These are phyloP conservation scores for Sminthopsis crassicaudata DNA, from an alignment of 2,113 vertebrate genomes.

Conservation along the genomic window DNA sequence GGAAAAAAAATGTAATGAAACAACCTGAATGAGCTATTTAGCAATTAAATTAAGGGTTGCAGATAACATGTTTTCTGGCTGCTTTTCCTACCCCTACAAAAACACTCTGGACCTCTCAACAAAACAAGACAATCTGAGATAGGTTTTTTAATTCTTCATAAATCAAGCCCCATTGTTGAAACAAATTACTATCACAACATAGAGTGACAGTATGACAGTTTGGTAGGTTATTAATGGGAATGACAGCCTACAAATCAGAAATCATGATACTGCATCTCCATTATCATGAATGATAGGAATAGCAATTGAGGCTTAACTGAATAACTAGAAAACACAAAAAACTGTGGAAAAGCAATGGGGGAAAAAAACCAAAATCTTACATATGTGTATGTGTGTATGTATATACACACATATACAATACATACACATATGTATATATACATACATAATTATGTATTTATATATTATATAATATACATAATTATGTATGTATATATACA, in stretches of 20 bases:
- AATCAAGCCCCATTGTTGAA: slow-evolving; percentile 83
- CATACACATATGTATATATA: too few relatives aligned
- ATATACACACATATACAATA: too few relatives aligned
- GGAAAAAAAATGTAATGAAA: background rate
- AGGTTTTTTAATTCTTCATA: slow-evolving; percentile 74
- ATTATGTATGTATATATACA: too few relatives aligned
- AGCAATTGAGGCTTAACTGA: slow-evolving; percentile 83
- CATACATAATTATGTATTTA: too few relatives aligned
- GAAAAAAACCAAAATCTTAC: slow-evolving; percentile 76
- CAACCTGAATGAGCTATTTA: slow-evolving; percentile 40
- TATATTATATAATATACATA: too few relatives aligned
- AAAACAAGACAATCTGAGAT: slow-evolving; percentile 76
- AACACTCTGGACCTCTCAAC: slow-evolving; percentile 77
- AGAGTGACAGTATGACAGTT: slow-evolving; percentile 86
- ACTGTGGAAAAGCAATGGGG: slow-evolving; percentile 67
- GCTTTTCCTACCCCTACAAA: slow-evolving; percentile 71
- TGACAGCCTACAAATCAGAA: slow-evolving; percentile 88
- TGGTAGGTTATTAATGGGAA: slow-evolving; percentile 83
- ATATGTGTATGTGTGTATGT: too few relatives aligned
- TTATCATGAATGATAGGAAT: slow-evolving; percentile 67
- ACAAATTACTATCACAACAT: slow-evolving; percentile 83
- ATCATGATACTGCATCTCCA: slow-evolving; percentile 78
- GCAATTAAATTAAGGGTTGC: slow-evolving; percentile 64
- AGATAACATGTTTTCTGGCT: slow-evolving; percentile 52
- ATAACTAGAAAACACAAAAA: slow-evolving; percentile 82